A percentile compares a stretch with the other conserved stretches of the same genome.
Evolutionary conservation across 2,113 vertebrate species (phyloP).

Genomic region (Gopherus evgoodei): DNA sequence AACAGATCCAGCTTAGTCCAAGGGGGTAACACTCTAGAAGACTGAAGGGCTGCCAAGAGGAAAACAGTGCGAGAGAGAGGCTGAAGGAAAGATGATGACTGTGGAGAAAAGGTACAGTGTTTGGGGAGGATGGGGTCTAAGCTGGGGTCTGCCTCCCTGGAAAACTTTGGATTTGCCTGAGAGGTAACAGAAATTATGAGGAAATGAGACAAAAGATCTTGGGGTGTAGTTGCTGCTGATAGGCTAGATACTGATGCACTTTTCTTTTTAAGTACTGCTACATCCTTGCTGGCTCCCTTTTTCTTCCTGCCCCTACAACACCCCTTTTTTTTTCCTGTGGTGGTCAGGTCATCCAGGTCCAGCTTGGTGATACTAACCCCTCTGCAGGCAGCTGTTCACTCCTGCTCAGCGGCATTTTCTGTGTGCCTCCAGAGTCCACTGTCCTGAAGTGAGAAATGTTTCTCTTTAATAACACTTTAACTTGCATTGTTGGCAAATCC

Average conservation of each 20-base stretch:
- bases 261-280: no score
- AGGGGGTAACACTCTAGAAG: neutral
- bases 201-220: neutral
- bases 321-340: neutral
- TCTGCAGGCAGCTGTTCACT: neutral
- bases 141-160: neutral
- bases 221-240: neutral
- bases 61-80: neutral
- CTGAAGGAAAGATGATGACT: neutral
- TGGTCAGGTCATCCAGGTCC: neutral
- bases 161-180: neutral
- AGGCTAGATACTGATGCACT: neutral
- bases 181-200: neutral
- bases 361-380: neutral
- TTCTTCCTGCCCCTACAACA: neutral
- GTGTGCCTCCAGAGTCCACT: rapidly evolving
- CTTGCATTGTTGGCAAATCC: neutral
- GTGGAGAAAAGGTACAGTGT: neutral
- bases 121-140: neutral
- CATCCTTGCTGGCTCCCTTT: neutral
- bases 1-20: neutral
- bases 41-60: neutral
- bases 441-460: rapidly evolving
- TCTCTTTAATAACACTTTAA: neutral
- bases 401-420: neutral